Evolutionary conservation across 2,888 invertebrate genomes (phyloP).

Genomic region (Stegana nigrithorax): DNA sequence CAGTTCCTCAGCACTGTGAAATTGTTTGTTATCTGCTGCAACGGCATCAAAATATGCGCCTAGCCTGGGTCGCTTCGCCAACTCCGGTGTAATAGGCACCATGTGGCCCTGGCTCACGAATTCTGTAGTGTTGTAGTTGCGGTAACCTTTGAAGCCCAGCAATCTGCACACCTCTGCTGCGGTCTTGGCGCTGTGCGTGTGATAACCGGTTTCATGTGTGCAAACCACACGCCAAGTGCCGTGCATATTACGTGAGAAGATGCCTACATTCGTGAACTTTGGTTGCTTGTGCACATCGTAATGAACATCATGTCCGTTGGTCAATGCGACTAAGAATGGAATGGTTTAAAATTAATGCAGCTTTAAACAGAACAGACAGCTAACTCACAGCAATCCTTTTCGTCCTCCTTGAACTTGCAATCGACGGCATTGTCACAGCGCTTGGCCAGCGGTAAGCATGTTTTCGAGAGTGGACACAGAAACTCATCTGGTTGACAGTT

Average conservation of each 20-base stretch:
- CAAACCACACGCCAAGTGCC: constrained; percentile 78
- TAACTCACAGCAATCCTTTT: constrained; percentile 80
- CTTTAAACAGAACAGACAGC: background rate
- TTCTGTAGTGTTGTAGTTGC: constrained; percentile 55
- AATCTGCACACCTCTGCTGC: constrained; percentile 75
- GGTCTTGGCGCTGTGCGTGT: constrained; percentile 58
- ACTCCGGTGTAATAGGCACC: constrained; percentile 53
- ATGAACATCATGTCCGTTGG: constrained; percentile 74
- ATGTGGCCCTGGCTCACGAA: constrained; percentile 38
- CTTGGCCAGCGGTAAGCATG: constrained; percentile 73
- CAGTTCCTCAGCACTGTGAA: constrained; percentile 34
- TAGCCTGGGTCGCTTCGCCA: constrained; percentile 30
- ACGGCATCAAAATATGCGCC: constrained; percentile 28
- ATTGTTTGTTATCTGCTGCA: constrained; percentile 49
- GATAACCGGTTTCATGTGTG: constrained; percentile 65
- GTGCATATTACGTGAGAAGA: constrained; percentile 73
- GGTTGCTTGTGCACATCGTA: constrained; percentile 75
- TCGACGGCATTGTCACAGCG: constrained; percentile 77
- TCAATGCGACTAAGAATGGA: constrained; percentile 73
- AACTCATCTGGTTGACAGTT: constrained; percentile 73
- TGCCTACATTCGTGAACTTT: constrained; percentile 72
- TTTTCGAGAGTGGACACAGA: constrained; percentile 74
- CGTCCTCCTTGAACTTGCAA: constrained; percentile 81
- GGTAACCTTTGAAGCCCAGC: constrained; percentile 73
- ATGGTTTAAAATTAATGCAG: background rate